phyloP scores from a whole-genome alignment of 2,113 vertebrate genomes.

The Brevimyrus niger region DNA sequence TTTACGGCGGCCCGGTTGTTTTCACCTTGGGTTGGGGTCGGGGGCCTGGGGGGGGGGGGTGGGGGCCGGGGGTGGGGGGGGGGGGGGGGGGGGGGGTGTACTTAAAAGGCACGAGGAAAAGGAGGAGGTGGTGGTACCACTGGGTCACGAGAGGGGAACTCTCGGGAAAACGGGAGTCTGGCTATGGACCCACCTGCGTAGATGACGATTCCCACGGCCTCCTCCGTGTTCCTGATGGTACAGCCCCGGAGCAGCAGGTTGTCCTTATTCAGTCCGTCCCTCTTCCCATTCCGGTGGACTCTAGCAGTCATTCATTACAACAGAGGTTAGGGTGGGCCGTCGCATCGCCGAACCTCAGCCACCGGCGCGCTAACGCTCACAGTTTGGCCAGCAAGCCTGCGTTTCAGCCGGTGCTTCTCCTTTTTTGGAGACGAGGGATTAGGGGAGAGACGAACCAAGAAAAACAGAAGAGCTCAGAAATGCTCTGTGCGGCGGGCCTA shows the following conservation, averaged over 20 bases:
- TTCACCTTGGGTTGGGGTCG: too few species aligned
- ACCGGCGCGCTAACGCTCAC: not conserved
- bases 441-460: not conserved
- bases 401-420: not conserved
- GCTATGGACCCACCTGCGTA: conserved; percentile 73
- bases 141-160: too few species aligned
- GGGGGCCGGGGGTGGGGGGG: not conserved
- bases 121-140: not conserved
- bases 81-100: not conserved
- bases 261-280: conserved; percentile 82
- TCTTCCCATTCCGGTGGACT: conserved; percentile 70
- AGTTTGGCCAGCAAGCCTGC: not conserved
- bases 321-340: not conserved
- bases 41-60: too few species aligned
- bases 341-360: not conserved
- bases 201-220: conserved; percentile 87
- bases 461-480: not conserved
- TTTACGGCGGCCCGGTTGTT: too few species aligned
- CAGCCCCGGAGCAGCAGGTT: conserved; percentile 91
- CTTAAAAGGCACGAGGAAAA: not conserved
- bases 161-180: not conserved
- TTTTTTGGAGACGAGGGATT: not conserved
- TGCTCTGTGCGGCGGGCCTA: not conserved
- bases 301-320: conserved; percentile 46
- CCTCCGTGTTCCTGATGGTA: conserved; percentile 92